These are phyloP conservation scores for Plebejus melissa DNA, from an alignment of 2,888 invertebrate genomes.

Conservation along the genomic window DNA sequence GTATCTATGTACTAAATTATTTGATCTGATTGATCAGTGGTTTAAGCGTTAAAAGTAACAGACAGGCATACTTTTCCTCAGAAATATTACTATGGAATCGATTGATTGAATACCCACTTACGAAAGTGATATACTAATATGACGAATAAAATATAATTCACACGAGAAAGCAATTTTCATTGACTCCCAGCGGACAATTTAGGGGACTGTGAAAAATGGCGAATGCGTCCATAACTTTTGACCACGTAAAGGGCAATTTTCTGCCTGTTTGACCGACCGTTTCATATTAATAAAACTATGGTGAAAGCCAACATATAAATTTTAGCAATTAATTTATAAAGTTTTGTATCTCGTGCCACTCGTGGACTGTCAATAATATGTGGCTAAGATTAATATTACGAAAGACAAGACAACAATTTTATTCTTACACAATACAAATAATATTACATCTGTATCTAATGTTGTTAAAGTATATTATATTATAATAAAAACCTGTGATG, in stretches of 20 bases:
- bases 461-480: too few relatives aligned
- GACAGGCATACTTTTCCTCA: background rate
- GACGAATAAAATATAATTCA: constrained; percentile 7
- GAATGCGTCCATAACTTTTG: background rate
- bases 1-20: too few relatives aligned
- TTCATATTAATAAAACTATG: background rate
- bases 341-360: too few relatives aligned
- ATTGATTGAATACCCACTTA: background rate
- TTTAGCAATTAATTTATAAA: too few relatives aligned
- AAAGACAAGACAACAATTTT: too few relatives aligned
- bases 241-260: background rate
- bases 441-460: too few relatives aligned
- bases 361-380: too few relatives aligned
- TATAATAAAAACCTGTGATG: too few relatives aligned
- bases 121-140: background rate
- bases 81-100: background rate
- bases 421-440: too few relatives aligned
- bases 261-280: background rate
- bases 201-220: background rate
- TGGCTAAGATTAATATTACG: too few relatives aligned
- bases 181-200: constrained; percentile 7
- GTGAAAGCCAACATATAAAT: background rate
- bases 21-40: background rate
- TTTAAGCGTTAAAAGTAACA: background rate
- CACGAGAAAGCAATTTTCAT: background rate